Evolutionary conservation across 2,113 vertebrate genomes (phyloP).

Genomic region (Anas platyrhynchos): DNA sequence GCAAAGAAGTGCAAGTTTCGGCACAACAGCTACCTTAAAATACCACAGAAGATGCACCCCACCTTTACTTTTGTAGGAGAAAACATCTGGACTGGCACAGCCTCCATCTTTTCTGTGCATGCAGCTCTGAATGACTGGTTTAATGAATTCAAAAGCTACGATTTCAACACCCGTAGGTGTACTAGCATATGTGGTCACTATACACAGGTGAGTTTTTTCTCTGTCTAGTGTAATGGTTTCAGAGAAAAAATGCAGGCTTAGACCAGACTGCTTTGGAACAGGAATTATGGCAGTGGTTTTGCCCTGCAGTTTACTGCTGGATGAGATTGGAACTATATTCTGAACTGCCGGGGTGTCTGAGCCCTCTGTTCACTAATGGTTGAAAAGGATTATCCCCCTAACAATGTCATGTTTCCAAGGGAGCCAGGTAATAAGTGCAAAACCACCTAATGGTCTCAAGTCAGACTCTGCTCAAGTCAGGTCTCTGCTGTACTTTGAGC

Average conservation of each 20-base stretch:
- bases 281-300: background rate
- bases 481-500: background rate
- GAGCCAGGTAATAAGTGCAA: background rate
- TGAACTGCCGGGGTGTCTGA: accelerated
- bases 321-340: background rate
- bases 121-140: slow-evolving; percentile 66
- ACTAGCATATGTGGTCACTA: slow-evolving; percentile 67
- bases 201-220: slow-evolving; percentile 68
- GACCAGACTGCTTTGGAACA: background rate
- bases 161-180: slow-evolving; percentile 55
- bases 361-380: background rate
- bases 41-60: slow-evolving; percentile 56
- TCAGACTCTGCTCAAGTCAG: background rate
- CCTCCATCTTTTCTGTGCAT: slow-evolving; percentile 63
- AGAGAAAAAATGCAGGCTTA: background rate
- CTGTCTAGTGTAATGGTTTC: background rate
- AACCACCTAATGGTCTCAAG: background rate
- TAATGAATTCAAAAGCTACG: slow-evolving; percentile 55
- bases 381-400: background rate
- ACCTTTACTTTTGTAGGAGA: slow-evolving; percentile 70
- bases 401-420: background rate
- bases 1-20: slow-evolving; percentile 71
- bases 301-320: background rate
- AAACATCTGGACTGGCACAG: slow-evolving; percentile 77
- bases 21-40: slow-evolving; percentile 64